Conservation (phyloP, 2,888 invertebrate genomes). For the Coenonympha arcania region DNA sequence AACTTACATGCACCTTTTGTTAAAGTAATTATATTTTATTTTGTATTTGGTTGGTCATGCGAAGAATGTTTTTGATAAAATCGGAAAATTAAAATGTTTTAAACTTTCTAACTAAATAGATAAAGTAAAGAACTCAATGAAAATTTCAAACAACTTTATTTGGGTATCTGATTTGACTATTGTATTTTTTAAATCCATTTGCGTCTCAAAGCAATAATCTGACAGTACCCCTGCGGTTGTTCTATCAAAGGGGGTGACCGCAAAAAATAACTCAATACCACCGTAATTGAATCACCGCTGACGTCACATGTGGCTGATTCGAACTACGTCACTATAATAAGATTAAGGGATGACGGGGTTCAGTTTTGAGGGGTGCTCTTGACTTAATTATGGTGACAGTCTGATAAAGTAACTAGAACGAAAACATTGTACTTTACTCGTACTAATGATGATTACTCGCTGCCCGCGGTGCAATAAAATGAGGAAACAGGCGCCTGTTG, state of each 20-base stretch:
- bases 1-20: no score
- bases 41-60: no score
- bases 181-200: not conserved
- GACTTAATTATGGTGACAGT: not conserved
- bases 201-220: not conserved
- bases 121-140: no score
- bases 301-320: slow-evolving; percentile 39
- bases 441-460: no score
- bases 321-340: slow-evolving; percentile 28
- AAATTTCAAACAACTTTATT: not conserved
- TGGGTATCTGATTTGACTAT: not conserved
- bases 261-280: slow-evolving; percentile 58
- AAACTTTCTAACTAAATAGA: no score
- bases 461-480: no score
- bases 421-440: no score
- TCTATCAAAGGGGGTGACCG: slow-evolving; percentile 3
- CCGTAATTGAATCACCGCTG: slow-evolving; percentile 57
- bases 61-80: no score
- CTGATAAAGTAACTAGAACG: not conserved
- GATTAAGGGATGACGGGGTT: slow-evolving; percentile 24
- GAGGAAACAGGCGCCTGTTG: no score
- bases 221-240: not conserved
- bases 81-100: no score
- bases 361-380: slow-evolving; percentile 5
- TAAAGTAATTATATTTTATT: no score